A percentile compares a stretch with the other conserved stretches of the same genome.
Conservation (phyloP, 2,113 vertebrate genomes). For the Cheilinus undulatus region DNA sequence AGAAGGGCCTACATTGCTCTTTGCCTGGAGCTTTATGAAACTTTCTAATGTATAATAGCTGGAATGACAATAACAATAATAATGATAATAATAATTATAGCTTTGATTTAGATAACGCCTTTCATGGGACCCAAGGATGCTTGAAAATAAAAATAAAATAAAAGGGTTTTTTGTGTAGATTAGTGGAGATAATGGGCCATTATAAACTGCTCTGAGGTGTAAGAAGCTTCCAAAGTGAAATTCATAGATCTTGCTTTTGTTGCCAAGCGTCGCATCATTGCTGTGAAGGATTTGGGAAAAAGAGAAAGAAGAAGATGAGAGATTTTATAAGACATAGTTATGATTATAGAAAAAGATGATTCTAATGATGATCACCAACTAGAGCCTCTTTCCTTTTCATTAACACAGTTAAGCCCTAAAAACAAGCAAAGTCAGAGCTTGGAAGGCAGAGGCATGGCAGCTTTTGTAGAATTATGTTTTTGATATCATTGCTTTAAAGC, state of each 20-base stretch:
- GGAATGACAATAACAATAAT: too few species aligned
- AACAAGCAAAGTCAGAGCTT: background rate
- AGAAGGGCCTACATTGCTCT: too few species aligned
- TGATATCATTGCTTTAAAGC: too few species aligned
- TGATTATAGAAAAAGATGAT: background rate
- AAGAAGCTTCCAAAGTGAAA: background rate
- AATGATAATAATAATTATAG: too few species aligned
- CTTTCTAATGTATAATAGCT: too few species aligned
- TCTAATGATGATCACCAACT: constrained; percentile 14
- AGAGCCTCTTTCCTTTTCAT: background rate
- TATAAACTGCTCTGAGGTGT: background rate
- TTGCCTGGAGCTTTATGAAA: too few species aligned
- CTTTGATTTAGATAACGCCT: too few species aligned
- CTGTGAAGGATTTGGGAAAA: background rate
- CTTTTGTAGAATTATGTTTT: too few species aligned
- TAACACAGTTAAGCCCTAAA: background rate
- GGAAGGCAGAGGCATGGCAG: too few species aligned
- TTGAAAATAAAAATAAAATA: background rate
- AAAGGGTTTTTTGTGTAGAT: background rate
- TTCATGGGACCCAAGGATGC: too few species aligned
- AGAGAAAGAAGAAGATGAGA: background rate
- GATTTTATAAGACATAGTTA: background rate
- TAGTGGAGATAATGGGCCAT: background rate
- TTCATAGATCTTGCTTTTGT: background rate
- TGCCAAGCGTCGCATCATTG: background rate